phyloP scores from a whole-genome alignment of 2,797 vertebrate genomes.

The Orestias chungarensis region DNA sequence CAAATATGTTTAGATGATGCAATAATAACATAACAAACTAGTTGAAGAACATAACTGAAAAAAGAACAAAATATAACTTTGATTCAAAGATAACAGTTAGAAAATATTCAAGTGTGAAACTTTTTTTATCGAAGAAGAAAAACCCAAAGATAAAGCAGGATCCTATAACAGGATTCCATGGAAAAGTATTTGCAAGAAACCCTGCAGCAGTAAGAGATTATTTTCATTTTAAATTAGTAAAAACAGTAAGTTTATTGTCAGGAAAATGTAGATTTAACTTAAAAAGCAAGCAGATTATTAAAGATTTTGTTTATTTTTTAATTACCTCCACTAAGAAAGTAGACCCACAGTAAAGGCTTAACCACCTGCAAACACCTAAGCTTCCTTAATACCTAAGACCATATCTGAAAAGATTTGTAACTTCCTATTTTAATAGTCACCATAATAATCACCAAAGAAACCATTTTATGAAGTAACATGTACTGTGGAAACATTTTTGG shows the following conservation, averaged over 20 bases:
- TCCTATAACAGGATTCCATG: no score
- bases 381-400: no score
- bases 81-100: not conserved
- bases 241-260: slow-evolving; percentile 37
- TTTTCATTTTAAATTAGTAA: slow-evolving; percentile 6
- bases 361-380: no score
- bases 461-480: no score
- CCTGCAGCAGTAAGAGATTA: not conserved
- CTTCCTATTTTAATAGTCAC: no score
- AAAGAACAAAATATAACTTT: no score
- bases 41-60: not conserved
- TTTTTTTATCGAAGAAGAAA: not conserved
- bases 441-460: no score
- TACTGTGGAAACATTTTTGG: no score
- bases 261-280: slow-evolving; percentile 17
- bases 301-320: not conserved
- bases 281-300: not conserved
- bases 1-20: not conserved
- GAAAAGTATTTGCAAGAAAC: not conserved
- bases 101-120: not conserved
- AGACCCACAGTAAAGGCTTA: no score
- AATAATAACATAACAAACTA: not conserved
- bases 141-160: not conserved
- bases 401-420: no score
- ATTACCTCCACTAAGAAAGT: not conserved